Percentiles rank a stretch among this genome's conserved stretches.
Evolutionary conservation across 2,797 vertebrate genomes (phyloP).

Genomic region (Poecilia picta): DNA sequence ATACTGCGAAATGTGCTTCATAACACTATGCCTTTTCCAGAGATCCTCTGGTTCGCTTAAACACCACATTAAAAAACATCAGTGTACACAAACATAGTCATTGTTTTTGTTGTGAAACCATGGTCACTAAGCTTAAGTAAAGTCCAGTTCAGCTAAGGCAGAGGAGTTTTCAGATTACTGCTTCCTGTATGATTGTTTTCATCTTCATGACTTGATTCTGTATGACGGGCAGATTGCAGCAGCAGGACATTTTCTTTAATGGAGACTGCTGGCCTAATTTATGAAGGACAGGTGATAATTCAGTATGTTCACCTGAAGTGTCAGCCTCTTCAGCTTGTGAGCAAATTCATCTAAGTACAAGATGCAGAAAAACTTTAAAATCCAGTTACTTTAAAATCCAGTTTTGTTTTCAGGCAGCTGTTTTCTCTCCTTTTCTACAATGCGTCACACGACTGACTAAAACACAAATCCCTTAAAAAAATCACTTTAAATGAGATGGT

Average conservation of each 20-base stretch:
- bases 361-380: constrained; percentile 39
- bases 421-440: neutral
- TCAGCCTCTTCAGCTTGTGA: constrained; percentile 27
- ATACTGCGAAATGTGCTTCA: constrained; percentile 51
- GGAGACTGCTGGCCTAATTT: constrained; percentile 4
- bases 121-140: constrained; percentile 24
- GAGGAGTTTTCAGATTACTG: constrained; percentile 2
- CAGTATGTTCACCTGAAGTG: neutral
- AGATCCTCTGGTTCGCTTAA: constrained; percentile 38
- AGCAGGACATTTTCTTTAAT: neutral
- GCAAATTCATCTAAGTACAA: constrained; percentile 33
- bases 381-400: neutral
- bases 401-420: neutral
- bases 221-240: constrained; percentile 24
- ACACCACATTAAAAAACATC: constrained; percentile 46
- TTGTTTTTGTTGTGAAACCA: constrained; percentile 37
- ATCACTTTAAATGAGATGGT: neutral
- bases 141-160: constrained; percentile 27
- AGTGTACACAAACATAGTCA: constrained; percentile 22
- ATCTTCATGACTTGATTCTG: constrained; percentile 14
- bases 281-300: constrained; percentile 42
- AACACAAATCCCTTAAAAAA: neutral
- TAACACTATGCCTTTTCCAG: constrained; percentile 64
- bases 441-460: neutral
- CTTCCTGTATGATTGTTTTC: neutral